Base-by-base conservation (phyloP, 2,888 invertebrate species). In the Macrosoma leucophasiata region DNA sequence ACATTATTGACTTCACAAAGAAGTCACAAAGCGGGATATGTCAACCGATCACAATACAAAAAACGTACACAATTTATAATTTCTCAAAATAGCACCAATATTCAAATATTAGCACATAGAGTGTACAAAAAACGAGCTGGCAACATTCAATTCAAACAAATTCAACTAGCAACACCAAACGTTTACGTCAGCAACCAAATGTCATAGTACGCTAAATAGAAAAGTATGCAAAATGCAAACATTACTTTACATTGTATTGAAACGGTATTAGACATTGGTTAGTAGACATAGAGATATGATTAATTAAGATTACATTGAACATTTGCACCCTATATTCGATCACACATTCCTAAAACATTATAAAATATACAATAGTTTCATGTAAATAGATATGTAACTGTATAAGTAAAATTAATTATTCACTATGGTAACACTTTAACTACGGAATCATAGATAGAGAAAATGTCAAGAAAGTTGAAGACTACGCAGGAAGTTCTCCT, bases 81-180 rank as follows among this genome's bases (percentile, higher is more conserved):
- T 54, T 63, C 44, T 54, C 51, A 75, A 73, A 78, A 78, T 82
- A 82, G 82, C 81, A 82, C 81, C 82, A 81, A 79, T 73, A 72
- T 69, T 65, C 53, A 63, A 71, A 76, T 74, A 74, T 74, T 63
- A 76, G 75, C 69, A 70, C 66, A 62, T 64, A 52, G 59, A 46
- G 57, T 58, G 55, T 59, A 59, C 53, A 49, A 43, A 50, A 59
- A 59, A 58, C 48, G 57, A 62, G 52, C 68, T 73, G 66, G 69
- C 70, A 73, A 71, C 67, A 74, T 58, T 60, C 33, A 44, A 41
- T 23, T 36, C 29, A 44, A 33, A 28, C 42, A 49, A 58, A 66
- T 58, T 48, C 44, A 58, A 49, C 58, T 58, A 61, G 53, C 52
- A 47, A 64, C 58, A 55, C 50, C 50, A 42, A 50, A 48, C 51